Conservation (phyloP, 2,888 invertebrate genomes). For the Tenthredo distinguenda region DNA sequence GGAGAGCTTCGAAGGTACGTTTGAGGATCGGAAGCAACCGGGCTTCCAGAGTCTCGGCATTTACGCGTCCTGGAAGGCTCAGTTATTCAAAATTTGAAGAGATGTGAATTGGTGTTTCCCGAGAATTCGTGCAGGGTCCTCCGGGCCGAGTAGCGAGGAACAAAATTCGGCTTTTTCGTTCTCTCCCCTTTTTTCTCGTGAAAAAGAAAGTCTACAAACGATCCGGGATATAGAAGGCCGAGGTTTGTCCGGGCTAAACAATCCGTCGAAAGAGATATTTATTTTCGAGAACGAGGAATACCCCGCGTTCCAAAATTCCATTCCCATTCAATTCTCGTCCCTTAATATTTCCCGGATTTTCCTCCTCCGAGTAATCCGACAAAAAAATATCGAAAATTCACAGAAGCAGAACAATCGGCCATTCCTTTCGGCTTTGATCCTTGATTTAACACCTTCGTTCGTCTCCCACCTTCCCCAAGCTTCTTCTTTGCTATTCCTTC, state of each 20-base stretch:
- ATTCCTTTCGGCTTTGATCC: not conserved
- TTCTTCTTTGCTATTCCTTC: conserved; percentile 1
- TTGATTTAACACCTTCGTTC: conserved; percentile 1
- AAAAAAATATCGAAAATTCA: not conserved
- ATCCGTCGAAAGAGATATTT: not conserved
- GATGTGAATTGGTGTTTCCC: conserved; percentile 9
- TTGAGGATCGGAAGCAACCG: not conserved
- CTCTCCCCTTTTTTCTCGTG: not conserved
- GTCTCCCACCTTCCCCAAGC: not conserved
- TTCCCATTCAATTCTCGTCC: too few species aligned
- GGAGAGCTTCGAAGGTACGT: not conserved
- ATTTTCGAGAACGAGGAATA: not conserved
- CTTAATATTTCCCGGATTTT: not conserved
- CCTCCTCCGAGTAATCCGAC: too few species aligned
- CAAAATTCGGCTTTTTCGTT: not conserved
- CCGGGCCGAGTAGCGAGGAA: not conserved
- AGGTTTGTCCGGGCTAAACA: not conserved
- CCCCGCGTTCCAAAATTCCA: not conserved
- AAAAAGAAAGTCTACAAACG: not conserved
- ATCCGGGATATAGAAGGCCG: not conserved
- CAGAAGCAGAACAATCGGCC: not conserved
- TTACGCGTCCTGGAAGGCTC: not conserved
- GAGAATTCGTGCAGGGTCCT: not conserved
- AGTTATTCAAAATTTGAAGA: conserved; percentile 37
- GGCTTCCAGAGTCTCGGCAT: not conserved